These are phyloP conservation scores for Acarapis woodi DNA, from an alignment of 1,140 invertebrate genomes.

Conservation along the genomic window DNA sequence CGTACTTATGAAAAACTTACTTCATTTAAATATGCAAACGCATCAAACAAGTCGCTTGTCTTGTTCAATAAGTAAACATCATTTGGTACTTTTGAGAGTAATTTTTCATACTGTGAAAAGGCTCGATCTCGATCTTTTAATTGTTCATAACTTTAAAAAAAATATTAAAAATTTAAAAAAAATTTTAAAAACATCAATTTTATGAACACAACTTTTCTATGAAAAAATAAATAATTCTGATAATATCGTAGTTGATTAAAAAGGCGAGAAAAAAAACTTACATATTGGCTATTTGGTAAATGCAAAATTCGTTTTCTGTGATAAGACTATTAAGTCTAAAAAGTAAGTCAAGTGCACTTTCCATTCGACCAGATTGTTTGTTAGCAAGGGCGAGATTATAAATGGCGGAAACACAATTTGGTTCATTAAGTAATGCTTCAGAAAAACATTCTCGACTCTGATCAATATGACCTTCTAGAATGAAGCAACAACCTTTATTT, in stretches of 20 bases:
- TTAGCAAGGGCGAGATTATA: conserved; percentile 56
- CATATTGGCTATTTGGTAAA: conserved; percentile 53
- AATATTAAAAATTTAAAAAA: neutral
- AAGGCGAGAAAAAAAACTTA: conserved; percentile 17
- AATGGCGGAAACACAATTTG: conserved; percentile 58
- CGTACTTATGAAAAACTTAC: conserved; percentile 22
- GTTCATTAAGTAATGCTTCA: conserved; percentile 46
- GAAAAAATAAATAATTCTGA: conserved; percentile 2
- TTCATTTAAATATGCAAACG: conserved; percentile 69
- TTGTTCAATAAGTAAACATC: conserved; percentile 52
- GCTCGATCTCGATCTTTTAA: conserved; percentile 43
- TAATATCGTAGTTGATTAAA: neutral
- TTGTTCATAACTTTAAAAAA: conserved; percentile 25
- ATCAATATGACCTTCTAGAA: conserved; percentile 35
- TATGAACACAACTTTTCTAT: conserved; percentile 3
- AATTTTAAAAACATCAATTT: neutral
- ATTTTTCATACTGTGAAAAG: conserved; percentile 38
- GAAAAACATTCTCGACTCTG: conserved; percentile 42
- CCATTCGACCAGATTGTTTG: conserved; percentile 33
- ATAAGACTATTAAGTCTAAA: conserved; percentile 47
- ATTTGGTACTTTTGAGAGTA: conserved; percentile 47
- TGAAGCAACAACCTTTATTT: conserved; percentile 57
- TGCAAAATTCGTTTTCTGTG: conserved; percentile 44
- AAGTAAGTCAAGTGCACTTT: conserved; percentile 47
- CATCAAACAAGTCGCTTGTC: conserved; percentile 58